These are phyloP conservation scores for Parascotia fuliginaria DNA, from an alignment of 2,888 invertebrate genomes.

Conservation along the genomic window DNA sequence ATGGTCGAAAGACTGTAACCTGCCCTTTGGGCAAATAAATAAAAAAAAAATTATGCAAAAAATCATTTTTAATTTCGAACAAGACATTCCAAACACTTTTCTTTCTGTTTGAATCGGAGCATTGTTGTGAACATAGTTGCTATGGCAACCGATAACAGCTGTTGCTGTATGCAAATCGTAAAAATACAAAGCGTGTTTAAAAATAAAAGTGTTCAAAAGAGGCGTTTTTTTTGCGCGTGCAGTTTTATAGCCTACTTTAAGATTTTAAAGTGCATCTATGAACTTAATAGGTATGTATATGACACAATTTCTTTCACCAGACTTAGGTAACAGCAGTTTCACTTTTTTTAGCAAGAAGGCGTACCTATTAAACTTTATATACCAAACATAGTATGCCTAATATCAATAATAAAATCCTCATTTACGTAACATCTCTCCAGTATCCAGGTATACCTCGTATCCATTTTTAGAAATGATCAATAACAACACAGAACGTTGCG, in stretches of 20 bases:
- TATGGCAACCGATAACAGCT: background rate
- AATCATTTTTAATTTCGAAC: background rate
- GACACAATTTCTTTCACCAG: no score
- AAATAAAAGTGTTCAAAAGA: background rate
- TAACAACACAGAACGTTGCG: conserved; percentile 50
- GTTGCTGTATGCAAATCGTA: conserved; percentile 4
- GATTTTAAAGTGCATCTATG: no score
- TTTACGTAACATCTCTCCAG: conserved; percentile 33
- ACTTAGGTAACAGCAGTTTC: background rate
- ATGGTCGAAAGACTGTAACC: no score
- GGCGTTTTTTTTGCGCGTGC: background rate
- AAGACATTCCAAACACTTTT: no score
- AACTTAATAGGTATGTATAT: no score
- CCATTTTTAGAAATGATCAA: conserved; percentile 72
- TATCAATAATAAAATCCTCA: conserved; percentile 12
- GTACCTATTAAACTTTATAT: background rate
- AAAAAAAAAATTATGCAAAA: no score
- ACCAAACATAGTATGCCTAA: conserved; percentile 2
- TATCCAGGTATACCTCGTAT: conserved; percentile 48
- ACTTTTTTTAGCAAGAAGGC: no score
- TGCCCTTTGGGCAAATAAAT: no score
- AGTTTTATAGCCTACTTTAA: no score
- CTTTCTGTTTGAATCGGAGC: no score
- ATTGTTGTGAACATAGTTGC: background rate
- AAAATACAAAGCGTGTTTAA: background rate